These are phyloP conservation scores for Buceros bicornis DNA, from an alignment of 2,797 vertebrate genomes.

Conservation along the genomic window DNA sequence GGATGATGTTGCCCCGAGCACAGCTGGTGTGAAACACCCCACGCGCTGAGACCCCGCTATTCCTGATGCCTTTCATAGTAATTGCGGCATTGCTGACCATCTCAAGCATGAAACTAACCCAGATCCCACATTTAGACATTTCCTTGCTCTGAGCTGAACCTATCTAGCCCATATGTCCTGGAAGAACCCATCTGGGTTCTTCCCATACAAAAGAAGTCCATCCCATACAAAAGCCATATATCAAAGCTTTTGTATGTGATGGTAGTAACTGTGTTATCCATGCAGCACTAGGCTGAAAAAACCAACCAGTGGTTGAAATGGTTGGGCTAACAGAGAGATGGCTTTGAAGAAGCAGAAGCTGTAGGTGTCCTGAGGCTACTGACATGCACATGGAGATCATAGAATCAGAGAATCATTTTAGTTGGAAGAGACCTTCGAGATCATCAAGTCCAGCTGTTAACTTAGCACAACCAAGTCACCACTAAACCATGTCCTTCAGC, in stretches of 20 bases:
- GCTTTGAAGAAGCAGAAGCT: background rate
- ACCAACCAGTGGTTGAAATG: background rate
- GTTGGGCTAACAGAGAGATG: background rate
- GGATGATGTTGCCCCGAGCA: background rate
- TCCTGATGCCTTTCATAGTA: background rate
- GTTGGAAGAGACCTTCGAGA: too few species aligned
- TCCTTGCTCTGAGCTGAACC: background rate
- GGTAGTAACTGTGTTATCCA: background rate
- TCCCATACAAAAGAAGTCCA: too few species aligned
- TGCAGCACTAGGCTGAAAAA: background rate
- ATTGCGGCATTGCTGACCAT: background rate
- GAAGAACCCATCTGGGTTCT: background rate
- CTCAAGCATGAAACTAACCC: background rate
- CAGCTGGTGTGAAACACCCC: background rate
- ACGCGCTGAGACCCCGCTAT: rapidly evolving
- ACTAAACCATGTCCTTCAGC: too few species aligned
- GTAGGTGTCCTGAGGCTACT: background rate
- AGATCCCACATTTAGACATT: background rate
- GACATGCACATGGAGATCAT: background rate
- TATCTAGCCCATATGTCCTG: background rate
- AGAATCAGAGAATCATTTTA: too few species aligned
- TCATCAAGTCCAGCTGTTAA: too few species aligned
- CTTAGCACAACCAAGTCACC: too few species aligned
- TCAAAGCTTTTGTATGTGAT: background rate
- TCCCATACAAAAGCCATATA: too few species aligned